Conservation (phyloP, 2,797 vertebrate species). For the Sylvia borin region DNA sequence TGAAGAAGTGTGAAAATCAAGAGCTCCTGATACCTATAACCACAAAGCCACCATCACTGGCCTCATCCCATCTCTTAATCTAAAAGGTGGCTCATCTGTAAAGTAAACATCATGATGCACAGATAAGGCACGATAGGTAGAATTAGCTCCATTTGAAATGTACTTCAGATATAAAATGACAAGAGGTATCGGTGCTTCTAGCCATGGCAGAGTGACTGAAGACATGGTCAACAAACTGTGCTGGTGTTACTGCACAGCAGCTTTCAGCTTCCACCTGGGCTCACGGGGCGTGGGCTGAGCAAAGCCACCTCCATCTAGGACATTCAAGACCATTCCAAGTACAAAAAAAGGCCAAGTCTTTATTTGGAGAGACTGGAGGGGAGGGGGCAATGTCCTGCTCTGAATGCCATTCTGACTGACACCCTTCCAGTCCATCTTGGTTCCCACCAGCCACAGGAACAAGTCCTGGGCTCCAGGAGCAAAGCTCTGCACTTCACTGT, state of each 20-base stretch:
- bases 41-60: not conserved
- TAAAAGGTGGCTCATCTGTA: not conserved
- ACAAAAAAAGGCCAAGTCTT: not conserved
- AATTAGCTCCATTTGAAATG: not conserved
- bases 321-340: not conserved
- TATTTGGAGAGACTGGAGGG: not conserved
- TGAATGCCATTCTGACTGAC: not conserved
- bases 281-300: rapidly evolving
- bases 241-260: not conserved
- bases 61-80: not conserved
- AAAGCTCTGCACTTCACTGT: not conserved
- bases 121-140: not conserved
- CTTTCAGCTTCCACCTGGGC: not conserved
- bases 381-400: not conserved
- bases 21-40: not conserved
- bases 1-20: not conserved
- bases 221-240: not conserved
- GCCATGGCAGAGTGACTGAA: not conserved
- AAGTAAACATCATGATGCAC: not conserved
- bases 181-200: not conserved
- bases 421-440: not conserved
- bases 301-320: not conserved
- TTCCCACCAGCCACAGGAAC: not conserved
- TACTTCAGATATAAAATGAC: not conserved
- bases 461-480: not conserved